Percentiles rank a stretch among this genome's conserved stretches.
These are phyloP conservation scores for Hycleus phaleratus DNA, from an alignment of 1,140 invertebrate genomes.

Conservation along the genomic window DNA sequence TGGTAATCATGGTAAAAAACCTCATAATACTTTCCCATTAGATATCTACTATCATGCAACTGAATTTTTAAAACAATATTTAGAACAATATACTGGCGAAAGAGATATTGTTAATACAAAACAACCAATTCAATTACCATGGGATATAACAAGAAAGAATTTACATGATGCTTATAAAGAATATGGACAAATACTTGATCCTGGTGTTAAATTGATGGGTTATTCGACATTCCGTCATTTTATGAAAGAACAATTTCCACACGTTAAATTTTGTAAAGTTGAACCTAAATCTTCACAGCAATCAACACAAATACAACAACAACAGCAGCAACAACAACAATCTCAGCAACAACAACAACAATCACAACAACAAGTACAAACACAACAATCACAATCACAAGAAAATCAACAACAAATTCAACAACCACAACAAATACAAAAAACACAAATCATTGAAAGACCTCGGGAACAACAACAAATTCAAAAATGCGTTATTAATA, in stretches of 20 bases:
- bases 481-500: slow-evolving; percentile 45
- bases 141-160: slow-evolving; percentile 63
- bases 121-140: slow-evolving; percentile 53
- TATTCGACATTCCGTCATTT: slow-evolving; percentile 73
- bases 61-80: slow-evolving; percentile 64
- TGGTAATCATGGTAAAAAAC: slow-evolving; percentile 71
- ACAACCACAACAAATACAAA: slow-evolving; percentile 44
- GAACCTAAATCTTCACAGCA: slow-evolving; percentile 47
- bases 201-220: slow-evolving; percentile 64
- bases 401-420: slow-evolving; percentile 45
- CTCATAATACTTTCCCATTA: slow-evolving; percentile 72
- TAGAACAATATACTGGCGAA: slow-evolving; percentile 52
- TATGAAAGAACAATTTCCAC: slow-evolving; percentile 73
- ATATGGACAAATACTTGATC: slow-evolving; percentile 58
- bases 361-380: slow-evolving; percentile 39
- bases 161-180: slow-evolving; percentile 65
- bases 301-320: slow-evolving; percentile 41
- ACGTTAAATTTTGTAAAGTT: slow-evolving; percentile 64
- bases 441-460: slow-evolving; percentile 41
- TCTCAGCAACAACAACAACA: slow-evolving; percentile 39
- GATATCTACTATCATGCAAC: slow-evolving; percentile 71
- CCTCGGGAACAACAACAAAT: slow-evolving; percentile 46
- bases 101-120: slow-evolving; percentile 44
- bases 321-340: slow-evolving; percentile 42
- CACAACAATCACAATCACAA: slow-evolving; percentile 40